Base-by-base conservation (phyloP, 2,888 invertebrate species). In the Masnerella sp. region DNA sequence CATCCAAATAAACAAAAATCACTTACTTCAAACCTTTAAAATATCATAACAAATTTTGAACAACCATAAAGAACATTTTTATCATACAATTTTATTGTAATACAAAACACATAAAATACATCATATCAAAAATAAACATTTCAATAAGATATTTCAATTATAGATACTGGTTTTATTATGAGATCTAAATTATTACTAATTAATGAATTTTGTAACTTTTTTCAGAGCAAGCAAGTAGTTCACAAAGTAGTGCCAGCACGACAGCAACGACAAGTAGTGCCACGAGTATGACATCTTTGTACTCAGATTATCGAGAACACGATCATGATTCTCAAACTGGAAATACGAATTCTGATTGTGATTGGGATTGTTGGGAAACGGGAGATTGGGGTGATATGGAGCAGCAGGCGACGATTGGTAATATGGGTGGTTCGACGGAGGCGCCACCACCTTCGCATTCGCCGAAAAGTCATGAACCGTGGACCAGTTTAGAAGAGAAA, bases 381-480 rank as follows among this genome's bases (percentile, higher is more conserved):
- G 95, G 95, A 52, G 92, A 92, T 84, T 96, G 96, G 96, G 96
- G 96, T 8, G 95, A 96, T 84, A 95, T 96, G 90, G 96, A 96
- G 73, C 90, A 89, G 49, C 90, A 90, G 76, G 87, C 90, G 74
- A 87, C 88, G 69, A 81, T 82, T 45, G 82, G 88, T 11, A 65
- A 78, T 5, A 75, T 80, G 0, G 79, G 79, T 12, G 75, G 77
- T 3, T 85, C 88, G 34, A 88, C 87, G 79, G 82, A 79, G 87
- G 90, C 86, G 83, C 89, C 88, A 84, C 89, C 86, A 76, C 89
- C 87, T 76, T 89, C 89, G 71, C 91, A 90, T 81, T 92, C 89
- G 12, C 89, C 92, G 14, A 92, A 90, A 78, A 89, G 90, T 36
- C 95, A 94, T 85, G 95, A 95, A 81, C 95, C 95, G 85, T 95